Conservation (phyloP, 2,113 vertebrate species). For the Cygnus atratus region DNA sequence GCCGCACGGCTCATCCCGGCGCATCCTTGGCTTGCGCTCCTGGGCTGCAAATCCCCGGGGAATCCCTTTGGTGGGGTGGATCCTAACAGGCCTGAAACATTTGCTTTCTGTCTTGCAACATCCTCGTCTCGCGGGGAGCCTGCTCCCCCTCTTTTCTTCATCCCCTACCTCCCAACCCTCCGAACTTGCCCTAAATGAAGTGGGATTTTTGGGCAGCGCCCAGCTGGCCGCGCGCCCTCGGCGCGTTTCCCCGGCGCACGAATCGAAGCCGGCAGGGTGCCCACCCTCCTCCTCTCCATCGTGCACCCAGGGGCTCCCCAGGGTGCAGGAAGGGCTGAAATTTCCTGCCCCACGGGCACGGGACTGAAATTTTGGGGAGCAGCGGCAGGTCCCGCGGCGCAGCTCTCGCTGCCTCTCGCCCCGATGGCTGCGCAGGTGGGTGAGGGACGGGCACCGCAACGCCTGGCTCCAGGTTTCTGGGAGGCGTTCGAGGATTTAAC, state of each 20-base stretch:
- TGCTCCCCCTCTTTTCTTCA: background rate
- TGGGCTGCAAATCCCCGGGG: fast-evolving
- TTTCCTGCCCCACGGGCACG: conserved; percentile 27
- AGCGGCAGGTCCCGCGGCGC: too few relatives aligned
- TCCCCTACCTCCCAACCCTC: background rate
- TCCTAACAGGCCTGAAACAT: background rate
- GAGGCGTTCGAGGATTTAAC: background rate
- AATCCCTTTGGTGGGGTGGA: too few relatives aligned
- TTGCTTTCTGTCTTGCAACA: background rate
- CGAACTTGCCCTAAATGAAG: background rate
- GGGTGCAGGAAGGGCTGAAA: conserved; percentile 32
- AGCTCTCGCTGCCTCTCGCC: background rate
- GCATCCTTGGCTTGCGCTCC: background rate
- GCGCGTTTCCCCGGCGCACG: background rate
- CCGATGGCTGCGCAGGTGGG: background rate
- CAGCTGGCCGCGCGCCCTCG: background rate
- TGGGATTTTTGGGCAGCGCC: conserved; percentile 26
- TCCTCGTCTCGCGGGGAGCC: background rate
- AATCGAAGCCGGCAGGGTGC: background rate
- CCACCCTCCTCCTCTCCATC: background rate
- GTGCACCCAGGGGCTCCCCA: background rate
- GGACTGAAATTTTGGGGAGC: too few relatives aligned
- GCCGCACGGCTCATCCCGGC: fast-evolving
- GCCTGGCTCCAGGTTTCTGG: background rate
- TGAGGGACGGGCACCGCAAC: fast-evolving